phyloP scores from a whole-genome alignment of 2,888 invertebrate genomes.

The Gortyna flavago region DNA sequence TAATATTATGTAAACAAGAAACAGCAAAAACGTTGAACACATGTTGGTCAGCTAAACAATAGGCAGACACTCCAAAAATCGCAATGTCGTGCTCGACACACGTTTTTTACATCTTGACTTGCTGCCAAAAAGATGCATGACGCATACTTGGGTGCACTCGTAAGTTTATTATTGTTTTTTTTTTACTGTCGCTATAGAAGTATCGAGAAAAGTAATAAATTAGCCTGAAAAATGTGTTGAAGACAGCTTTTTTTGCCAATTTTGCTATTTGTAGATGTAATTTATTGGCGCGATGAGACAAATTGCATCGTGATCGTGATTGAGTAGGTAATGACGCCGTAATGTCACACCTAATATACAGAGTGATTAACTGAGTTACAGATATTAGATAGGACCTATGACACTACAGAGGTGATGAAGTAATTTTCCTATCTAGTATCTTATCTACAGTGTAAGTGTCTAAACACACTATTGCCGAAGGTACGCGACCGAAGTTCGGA shows the following conservation, averaged over 20 bases:
- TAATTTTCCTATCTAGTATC: constrained; percentile 28
- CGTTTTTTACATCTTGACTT: constrained; percentile 57
- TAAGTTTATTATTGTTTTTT: constrained; percentile 47
- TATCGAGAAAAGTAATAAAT: constrained; percentile 53
- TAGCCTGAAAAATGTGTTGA: constrained; percentile 18
- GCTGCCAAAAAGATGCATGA: constrained; percentile 60
- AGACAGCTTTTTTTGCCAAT: constrained; percentile 6
- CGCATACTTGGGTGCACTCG: constrained; percentile 49
- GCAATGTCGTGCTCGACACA: constrained; percentile 52
- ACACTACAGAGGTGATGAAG: constrained; percentile 10
- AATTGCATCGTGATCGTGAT: constrained; percentile 21
- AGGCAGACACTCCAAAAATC: constrained; percentile 52
- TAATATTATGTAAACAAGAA: constrained; percentile 54
- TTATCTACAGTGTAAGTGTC: constrained; percentile 12
- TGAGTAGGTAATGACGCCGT: constrained; percentile 1
- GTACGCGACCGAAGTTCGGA: too few species aligned
- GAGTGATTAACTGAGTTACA: constrained; percentile 20
- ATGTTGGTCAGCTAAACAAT: constrained; percentile 55
- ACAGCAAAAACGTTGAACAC: constrained; percentile 51
- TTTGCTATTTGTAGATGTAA: constrained; percentile 26
- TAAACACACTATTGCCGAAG: too few species aligned
- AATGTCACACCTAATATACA: constrained; percentile 31
- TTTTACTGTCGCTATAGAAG: constrained; percentile 35
- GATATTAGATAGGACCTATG: constrained; percentile 21
- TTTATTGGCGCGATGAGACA: constrained; percentile 27